Conservation (phyloP, 1,140 invertebrate genomes). For the Choristoneura fumiferana region DNA sequence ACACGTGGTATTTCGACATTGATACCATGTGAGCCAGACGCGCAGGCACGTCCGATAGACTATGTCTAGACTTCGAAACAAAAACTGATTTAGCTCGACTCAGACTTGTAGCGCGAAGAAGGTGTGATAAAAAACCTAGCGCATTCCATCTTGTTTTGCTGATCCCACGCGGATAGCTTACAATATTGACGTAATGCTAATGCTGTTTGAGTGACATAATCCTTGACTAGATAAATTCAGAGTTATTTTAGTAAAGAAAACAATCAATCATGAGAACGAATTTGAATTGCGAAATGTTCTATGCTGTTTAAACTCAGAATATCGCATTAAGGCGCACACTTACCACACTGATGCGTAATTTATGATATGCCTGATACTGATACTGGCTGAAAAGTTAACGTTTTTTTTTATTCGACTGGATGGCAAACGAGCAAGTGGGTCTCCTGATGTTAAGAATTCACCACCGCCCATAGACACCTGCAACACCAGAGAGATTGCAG, state of each 20-base stretch:
- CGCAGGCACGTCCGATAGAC: conserved; percentile 11
- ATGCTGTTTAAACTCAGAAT: not conserved
- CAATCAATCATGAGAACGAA: not conserved
- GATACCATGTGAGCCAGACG: conserved; percentile 6
- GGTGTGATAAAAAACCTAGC: conserved; percentile 10
- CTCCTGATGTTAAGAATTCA: too few relatives aligned
- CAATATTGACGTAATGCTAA: conserved; percentile 15
- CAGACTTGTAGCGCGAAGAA: not conserved
- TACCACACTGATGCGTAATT: too few relatives aligned
- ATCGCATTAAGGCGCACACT: too few relatives aligned
- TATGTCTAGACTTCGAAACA: conserved; percentile 5
- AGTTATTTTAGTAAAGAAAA: conserved; percentile 12
- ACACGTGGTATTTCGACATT: conserved; percentile 12
- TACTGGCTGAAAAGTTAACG: too few relatives aligned
- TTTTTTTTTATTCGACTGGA: too few relatives aligned
- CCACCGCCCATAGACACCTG: too few relatives aligned
- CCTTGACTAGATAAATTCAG: conserved; percentile 15
- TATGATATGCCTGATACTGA: too few relatives aligned
- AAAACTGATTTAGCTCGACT: not conserved
- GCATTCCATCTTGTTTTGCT: conserved; percentile 11
- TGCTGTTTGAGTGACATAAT: conserved; percentile 16
- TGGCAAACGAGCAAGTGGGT: too few relatives aligned
- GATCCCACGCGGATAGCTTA: conserved; percentile 11
- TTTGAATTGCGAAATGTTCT: not conserved
- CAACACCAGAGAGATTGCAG: too few relatives aligned